phyloP scores from a whole-genome alignment of 2,888 invertebrate genomes.

The Smittia sp. region DNA sequence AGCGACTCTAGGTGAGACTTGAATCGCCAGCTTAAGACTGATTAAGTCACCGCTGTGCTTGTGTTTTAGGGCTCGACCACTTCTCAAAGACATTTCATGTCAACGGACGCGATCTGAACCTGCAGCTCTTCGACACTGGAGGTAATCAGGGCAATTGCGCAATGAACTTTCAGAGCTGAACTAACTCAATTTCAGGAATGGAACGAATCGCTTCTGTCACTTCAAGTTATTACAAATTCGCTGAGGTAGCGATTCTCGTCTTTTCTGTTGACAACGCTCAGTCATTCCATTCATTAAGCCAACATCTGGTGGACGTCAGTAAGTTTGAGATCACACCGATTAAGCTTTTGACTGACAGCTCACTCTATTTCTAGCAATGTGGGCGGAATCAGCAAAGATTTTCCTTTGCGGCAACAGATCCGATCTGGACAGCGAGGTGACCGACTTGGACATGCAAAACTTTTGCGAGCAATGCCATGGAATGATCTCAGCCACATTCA shows the following conservation, averaged over 20 bases:
- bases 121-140: slow-evolving; percentile 95
- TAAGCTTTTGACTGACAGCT: neutral
- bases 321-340: slow-evolving; percentile 47
- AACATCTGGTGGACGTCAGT: slow-evolving; percentile 89
- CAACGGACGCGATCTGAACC: slow-evolving; percentile 74
- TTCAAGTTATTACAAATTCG: slow-evolving; percentile 93
- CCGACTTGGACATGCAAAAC: slow-evolving; percentile 82
- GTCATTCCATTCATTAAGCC: slow-evolving; percentile 87
- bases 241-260: slow-evolving; percentile 89
- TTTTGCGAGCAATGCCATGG: slow-evolving; percentile 93
- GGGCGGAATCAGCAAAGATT: slow-evolving; percentile 93
- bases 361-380: slow-evolving; percentile 53
- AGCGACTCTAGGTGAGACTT: slow-evolving; percentile 67
- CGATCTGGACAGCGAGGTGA: slow-evolving; percentile 66
- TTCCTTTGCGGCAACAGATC: slow-evolving; percentile 91
- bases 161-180: no score
- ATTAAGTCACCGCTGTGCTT: neutral
- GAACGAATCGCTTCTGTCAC: slow-evolving; percentile 93
- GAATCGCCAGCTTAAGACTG: neutral
- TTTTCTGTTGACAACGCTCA: slow-evolving; percentile 88
- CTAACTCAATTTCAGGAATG: no score
- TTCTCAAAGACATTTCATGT: slow-evolving; percentile 76
- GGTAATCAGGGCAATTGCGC: slow-evolving; percentile 9
- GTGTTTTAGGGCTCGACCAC: slow-evolving; percentile 50
- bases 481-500: slow-evolving; percentile 81